Conservation (phyloP, 2,113 vertebrate species). For the Chlamydotis undulata region DNA sequence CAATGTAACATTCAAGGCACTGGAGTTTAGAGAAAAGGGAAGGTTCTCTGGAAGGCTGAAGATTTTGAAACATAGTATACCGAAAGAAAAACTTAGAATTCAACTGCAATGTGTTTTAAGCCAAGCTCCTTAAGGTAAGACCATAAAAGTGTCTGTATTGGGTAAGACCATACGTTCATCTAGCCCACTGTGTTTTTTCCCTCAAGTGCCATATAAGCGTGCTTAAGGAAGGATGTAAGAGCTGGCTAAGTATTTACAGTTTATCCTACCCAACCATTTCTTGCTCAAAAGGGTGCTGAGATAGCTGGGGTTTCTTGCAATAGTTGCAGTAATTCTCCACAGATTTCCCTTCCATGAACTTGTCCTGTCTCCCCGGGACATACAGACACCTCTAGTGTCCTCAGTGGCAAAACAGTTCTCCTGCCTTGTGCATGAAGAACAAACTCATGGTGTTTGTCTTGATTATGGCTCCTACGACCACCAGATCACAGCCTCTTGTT, state of each 20-base stretch:
- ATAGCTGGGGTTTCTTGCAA: background rate
- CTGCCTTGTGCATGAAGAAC: background rate
- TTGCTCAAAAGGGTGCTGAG: background rate
- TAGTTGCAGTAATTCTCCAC: background rate
- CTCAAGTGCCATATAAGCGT: accelerated
- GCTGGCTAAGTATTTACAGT: background rate
- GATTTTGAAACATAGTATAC: background rate
- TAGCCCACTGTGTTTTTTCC: background rate
- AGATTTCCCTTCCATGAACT: background rate
- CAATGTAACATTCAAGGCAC: background rate
- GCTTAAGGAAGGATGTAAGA: background rate
- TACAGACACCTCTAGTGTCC: background rate
- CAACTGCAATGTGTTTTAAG: background rate
- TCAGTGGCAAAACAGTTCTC: background rate
- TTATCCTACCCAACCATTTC: background rate
- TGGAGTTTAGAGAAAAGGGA: background rate
- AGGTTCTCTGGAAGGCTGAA: background rate
- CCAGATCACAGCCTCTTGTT: background rate
- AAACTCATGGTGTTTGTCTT: background rate
- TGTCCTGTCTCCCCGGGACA: background rate
- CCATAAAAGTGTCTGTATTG: background rate
- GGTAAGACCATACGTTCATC: background rate
- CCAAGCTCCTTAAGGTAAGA: background rate
- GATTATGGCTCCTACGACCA: background rate
- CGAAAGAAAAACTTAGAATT: background rate